Conservation (phyloP, 1,140 invertebrate genomes). For the Microplitis mediator region DNA sequence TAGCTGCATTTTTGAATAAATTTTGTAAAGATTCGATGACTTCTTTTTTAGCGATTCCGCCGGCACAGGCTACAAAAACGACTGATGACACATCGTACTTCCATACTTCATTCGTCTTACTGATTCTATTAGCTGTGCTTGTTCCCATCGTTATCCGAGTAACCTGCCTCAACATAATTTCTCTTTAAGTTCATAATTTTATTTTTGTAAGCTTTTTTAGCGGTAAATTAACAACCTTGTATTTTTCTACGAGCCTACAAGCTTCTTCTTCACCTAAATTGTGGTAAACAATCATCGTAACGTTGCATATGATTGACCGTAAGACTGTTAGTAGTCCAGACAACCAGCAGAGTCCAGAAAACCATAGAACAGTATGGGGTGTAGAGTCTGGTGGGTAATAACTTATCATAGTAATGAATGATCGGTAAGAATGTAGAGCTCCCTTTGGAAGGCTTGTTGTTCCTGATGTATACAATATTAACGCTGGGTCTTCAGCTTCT, state of each 20-base stretch:
- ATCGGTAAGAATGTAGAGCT: conserved; percentile 28
- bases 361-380: background rate
- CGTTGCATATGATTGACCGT: background rate
- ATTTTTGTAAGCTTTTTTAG: no score
- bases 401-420: conserved; percentile 12
- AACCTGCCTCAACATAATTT: conserved; percentile 1
- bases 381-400: background rate
- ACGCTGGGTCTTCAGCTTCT: conserved; percentile 28
- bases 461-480: conserved; percentile 44
- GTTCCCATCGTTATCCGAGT: conserved; percentile 31
- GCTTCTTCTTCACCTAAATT: conserved; percentile 30
- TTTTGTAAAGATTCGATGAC: conserved; percentile 26
- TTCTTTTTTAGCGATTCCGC: conserved; percentile 45
- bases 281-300: conserved; percentile 26
- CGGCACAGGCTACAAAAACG: conserved; percentile 35
- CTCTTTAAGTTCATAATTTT: background rate
- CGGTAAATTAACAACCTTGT: conserved; percentile 26
- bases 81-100: conserved; percentile 42
- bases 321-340: conserved; percentile 22
- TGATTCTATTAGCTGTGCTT: conserved; percentile 37
- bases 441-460: conserved; percentile 43
- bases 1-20: conserved; percentile 24
- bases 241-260: conserved; percentile 39
- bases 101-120: conserved; percentile 19
- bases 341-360: conserved; percentile 29